phyloP scores from a whole-genome alignment of 2,113 vertebrate species.

The Noturus placidus region DNA sequence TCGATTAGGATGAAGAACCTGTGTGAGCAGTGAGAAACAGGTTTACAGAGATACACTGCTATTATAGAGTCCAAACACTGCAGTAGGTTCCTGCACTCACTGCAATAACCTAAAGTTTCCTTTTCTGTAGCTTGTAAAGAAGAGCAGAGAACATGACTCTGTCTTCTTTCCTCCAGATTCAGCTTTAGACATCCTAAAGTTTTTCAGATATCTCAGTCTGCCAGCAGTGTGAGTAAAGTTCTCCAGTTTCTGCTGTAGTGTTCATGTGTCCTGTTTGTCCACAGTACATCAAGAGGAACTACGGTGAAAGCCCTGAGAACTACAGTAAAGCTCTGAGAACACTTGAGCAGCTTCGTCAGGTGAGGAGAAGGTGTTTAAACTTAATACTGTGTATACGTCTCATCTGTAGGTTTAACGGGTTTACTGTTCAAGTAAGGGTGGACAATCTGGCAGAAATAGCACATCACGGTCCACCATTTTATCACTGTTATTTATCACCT shows the following conservation, averaged over 20 bases:
- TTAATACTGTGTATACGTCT: background rate
- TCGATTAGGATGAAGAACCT: too few relatives aligned
- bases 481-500: too few relatives aligned
- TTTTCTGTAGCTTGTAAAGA: too few relatives aligned
- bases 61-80: too few relatives aligned
- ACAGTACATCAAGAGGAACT: slow-evolving; percentile 82
- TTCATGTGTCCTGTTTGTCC: background rate
- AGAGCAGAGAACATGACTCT: too few relatives aligned
- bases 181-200: too few relatives aligned
- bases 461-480: too few relatives aligned
- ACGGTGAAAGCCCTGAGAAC: slow-evolving; percentile 80
- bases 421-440: background rate
- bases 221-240: background rate
- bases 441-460: background rate
- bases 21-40: too few relatives aligned
- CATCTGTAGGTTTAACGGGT: background rate
- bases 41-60: too few relatives aligned
- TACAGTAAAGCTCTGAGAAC: slow-evolving; percentile 82
- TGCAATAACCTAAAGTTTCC: too few relatives aligned
- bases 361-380: slow-evolving; percentile 40
- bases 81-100: too few relatives aligned
- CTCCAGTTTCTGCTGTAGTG: background rate
- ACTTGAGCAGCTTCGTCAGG: slow-evolving; percentile 80
- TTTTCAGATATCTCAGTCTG: background rate
- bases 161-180: too few relatives aligned